These are phyloP conservation scores for Malthinus flaveolus DNA, from an alignment of 2,888 invertebrate species.

Conservation along the genomic window DNA sequence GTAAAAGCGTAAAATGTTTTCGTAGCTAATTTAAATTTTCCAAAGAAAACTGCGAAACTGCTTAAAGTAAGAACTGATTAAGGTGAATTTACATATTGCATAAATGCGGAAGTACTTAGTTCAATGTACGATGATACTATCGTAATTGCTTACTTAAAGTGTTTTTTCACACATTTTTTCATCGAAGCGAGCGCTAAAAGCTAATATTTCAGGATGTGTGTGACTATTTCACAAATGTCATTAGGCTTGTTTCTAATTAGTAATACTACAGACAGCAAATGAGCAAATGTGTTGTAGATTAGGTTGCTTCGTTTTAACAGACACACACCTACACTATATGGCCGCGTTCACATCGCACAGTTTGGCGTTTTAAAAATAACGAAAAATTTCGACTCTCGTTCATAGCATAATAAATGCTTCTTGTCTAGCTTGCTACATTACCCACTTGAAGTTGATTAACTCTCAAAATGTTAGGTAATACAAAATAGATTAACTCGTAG, in stretches of 20 bases:
- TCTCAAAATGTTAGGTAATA: too few species aligned
- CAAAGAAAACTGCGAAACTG: background rate
- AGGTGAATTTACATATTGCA: background rate
- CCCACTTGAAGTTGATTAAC: too few species aligned
- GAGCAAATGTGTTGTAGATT: slow-evolving; percentile 35
- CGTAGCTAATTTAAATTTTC: slow-evolving; percentile 17
- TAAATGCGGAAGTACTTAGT: too few species aligned
- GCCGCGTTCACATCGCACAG: too few species aligned
- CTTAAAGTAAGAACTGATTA: background rate
- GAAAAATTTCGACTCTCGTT: too few species aligned
- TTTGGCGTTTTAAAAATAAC: too few species aligned
- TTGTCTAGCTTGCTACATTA: too few species aligned
- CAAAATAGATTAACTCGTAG: too few species aligned
- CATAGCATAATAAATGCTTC: too few species aligned
- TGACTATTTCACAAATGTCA: slow-evolving; percentile 17
- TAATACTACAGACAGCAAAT: slow-evolving; percentile 35
- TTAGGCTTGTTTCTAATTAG: slow-evolving; percentile 40
- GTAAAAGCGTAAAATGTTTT: slow-evolving; percentile 20
- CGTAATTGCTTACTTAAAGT: too few species aligned
- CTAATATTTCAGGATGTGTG: slow-evolving; percentile 7
- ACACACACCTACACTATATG: too few species aligned
- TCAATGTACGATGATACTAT: too few species aligned
- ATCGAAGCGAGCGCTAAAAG: background rate
- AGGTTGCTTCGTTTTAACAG: slow-evolving; percentile 15
- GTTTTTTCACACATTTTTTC: background rate